Evolutionary conservation across 2,113 vertebrate genomes (phyloP).

Genomic region (Otocyon megalotis): DNA sequence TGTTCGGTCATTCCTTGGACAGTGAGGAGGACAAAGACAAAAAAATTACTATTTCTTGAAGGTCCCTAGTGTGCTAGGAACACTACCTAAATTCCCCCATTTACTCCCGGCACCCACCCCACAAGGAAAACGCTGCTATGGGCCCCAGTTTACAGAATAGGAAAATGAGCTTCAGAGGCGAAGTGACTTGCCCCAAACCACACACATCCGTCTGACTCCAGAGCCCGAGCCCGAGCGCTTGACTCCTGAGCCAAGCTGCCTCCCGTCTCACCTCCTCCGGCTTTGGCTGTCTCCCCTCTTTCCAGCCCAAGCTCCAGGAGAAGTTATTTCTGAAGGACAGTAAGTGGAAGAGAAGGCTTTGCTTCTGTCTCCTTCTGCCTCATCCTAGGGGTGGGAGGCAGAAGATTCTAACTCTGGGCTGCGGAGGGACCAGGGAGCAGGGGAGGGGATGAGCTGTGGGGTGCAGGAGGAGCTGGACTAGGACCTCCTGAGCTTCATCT

Average conservation of each 20-base stretch:
- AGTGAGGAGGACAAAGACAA: not conserved
- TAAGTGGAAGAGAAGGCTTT: not conserved
- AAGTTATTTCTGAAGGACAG: not conserved
- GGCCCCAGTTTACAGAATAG: not conserved
- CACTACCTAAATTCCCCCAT: not conserved
- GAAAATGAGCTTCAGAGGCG: not conserved
- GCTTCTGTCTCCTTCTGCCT: not conserved
- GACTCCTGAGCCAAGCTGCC: not conserved
- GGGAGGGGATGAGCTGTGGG: not conserved
- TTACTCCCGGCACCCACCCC: not conserved
- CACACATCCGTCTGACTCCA: not conserved
- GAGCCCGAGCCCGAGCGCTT: not conserved
- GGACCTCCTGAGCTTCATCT: not conserved
- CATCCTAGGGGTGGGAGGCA: not conserved
- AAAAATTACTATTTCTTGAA: not conserved
- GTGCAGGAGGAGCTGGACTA: not conserved
- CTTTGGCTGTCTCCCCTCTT: conserved; percentile 6
- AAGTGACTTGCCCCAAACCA: not conserved
- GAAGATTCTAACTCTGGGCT: not conserved
- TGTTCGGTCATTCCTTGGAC: not conserved
- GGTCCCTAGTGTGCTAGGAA: not conserved
- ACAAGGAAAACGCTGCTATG: not conserved
- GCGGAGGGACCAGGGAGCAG: not conserved
- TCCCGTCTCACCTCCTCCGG: not conserved
- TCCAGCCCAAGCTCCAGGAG: not conserved